phyloP scores from a whole-genome alignment of 2,113 vertebrate species.

The Thamnaconus septentrionalis region DNA sequence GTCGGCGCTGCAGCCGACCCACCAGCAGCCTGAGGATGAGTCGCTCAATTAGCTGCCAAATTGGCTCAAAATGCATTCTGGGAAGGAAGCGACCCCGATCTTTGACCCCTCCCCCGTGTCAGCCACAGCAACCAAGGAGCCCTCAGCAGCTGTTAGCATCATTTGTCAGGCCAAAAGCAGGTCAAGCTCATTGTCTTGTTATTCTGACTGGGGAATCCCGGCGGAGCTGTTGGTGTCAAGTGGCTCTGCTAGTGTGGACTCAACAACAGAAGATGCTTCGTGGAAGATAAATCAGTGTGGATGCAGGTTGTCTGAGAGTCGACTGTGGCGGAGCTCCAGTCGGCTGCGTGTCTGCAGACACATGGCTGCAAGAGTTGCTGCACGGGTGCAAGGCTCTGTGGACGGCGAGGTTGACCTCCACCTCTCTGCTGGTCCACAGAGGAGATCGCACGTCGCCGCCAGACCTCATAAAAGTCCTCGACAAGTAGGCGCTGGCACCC shows the following conservation, averaged over 20 bases:
- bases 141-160: slow-evolving; percentile 54
- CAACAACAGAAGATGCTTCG: slow-evolving; percentile 4
- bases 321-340: neutral
- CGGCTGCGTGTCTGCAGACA: neutral
- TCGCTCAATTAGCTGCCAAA: slow-evolving; percentile 12
- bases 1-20: too few species aligned
- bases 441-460: slow-evolving; percentile 35
- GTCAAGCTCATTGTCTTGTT: slow-evolving; percentile 44
- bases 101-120: slow-evolving; percentile 28
- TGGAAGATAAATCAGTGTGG: slow-evolving; percentile 16
- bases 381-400: slow-evolving; percentile 31
- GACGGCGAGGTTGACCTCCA: slow-evolving; percentile 32
- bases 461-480: slow-evolving; percentile 39
- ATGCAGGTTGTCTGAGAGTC: slow-evolving; percentile 7
- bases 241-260: neutral
- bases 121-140: slow-evolving; percentile 26
- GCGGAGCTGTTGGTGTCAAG: slow-evolving; percentile 7
- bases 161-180: slow-evolving; percentile 37
- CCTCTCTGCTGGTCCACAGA: slow-evolving; percentile 12
- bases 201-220: slow-evolving; percentile 26
- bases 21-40: neutral
- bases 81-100: slow-evolving; percentile 38
- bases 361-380: slow-evolving; percentile 18
- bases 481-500: slow-evolving; percentile 30
- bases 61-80: slow-evolving; percentile 12